phyloP scores from a whole-genome alignment of 2,113 vertebrate species.

The Struthio camelus region DNA sequence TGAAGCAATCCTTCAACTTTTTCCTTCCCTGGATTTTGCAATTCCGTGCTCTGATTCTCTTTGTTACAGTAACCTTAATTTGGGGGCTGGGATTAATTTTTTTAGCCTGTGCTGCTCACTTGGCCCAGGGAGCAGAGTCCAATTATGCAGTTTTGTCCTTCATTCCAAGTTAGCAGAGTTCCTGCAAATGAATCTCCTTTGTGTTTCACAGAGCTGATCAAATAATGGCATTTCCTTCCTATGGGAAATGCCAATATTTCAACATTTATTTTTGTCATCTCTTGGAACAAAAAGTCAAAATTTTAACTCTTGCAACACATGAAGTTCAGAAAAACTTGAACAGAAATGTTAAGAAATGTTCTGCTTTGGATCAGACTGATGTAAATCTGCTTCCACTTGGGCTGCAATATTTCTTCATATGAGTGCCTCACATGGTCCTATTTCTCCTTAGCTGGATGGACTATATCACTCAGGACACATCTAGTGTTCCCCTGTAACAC shows the following conservation, averaged over 20 bases:
- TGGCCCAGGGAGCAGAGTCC: constrained; percentile 22
- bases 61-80: constrained; percentile 67
- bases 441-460: neutral
- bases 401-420: neutral
- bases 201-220: constrained; percentile 36
- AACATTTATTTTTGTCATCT: constrained; percentile 47
- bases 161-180: constrained; percentile 47
- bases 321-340: neutral
- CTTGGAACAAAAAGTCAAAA: constrained; percentile 23
- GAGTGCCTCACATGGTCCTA: neutral
- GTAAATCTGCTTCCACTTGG: neutral
- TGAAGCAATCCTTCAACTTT: neutral
- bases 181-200: constrained; percentile 45
- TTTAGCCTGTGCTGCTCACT: neutral
- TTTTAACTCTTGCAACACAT: neutral
- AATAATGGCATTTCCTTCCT: constrained; percentile 64
- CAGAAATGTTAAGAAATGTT: neutral
- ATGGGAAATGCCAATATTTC: constrained; percentile 42
- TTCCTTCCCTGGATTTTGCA: constrained; percentile 29
- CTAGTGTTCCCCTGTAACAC: neutral
- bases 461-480: neutral
- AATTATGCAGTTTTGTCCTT: constrained; percentile 35
- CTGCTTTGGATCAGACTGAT: neutral
- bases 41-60: constrained; percentile 33
- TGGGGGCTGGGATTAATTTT: constrained; percentile 38